Conservation (phyloP, 1,140 invertebrate species). For the Magallana ariakensis region DNA sequence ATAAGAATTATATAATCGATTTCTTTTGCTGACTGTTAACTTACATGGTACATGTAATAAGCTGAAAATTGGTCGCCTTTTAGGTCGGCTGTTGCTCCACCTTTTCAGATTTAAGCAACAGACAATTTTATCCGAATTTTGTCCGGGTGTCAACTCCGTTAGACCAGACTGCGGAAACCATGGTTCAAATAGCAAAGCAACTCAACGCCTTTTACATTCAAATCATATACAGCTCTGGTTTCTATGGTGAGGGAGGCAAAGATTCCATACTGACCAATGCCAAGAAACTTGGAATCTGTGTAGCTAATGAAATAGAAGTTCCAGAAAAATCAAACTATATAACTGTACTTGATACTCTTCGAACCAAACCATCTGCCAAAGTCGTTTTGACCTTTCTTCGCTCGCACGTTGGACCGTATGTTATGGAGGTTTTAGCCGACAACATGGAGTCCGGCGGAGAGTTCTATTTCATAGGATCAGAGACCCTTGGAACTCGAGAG, state of each 20-base stretch:
- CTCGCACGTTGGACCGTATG: slow-evolving; percentile 21
- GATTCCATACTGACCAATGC: background rate
- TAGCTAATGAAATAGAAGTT: slow-evolving; percentile 39
- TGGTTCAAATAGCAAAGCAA: slow-evolving; percentile 39
- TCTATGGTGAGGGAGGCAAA: slow-evolving; percentile 33
- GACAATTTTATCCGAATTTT: slow-evolving; percentile 42
- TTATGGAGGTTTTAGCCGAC: slow-evolving; percentile 12
- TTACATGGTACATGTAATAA: too few relatives aligned
- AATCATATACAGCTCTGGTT: slow-evolving; percentile 39
- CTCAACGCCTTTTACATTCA: slow-evolving; percentile 27
- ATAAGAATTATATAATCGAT: too few relatives aligned
- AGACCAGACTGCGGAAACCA: slow-evolving; percentile 30
- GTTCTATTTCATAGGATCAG: slow-evolving; percentile 42
- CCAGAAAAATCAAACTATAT: slow-evolving; percentile 18
- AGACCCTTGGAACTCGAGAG: slow-evolving; percentile 22
- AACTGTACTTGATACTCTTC: background rate
- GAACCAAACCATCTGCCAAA: background rate
- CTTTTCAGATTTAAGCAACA: background rate
- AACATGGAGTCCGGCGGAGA: background rate
- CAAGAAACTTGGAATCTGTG: slow-evolving; percentile 36
- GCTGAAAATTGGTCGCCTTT: background rate
- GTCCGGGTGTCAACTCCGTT: slow-evolving; percentile 42
- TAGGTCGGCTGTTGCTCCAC: slow-evolving; percentile 43
- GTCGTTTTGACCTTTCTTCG: slow-evolving; percentile 45
- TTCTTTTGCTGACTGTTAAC: too few relatives aligned